Evolutionary conservation across 2,113 vertebrate species (phyloP).

Genomic region (Odobenus rosmarus): DNA sequence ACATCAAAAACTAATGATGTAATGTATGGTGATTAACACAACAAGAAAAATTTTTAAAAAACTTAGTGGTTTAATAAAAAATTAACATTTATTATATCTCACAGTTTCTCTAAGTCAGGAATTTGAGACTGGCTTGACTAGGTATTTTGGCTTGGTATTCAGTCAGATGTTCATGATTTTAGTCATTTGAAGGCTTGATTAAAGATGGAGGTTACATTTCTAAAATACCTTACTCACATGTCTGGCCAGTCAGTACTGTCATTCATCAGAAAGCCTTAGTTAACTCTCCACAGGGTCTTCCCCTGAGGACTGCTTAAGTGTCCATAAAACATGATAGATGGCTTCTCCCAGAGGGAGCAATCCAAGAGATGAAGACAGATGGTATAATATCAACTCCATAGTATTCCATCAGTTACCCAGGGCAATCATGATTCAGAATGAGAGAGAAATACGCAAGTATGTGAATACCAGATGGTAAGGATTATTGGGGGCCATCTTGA

Average conservation of each 20-base stretch:
- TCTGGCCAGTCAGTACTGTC: background rate
- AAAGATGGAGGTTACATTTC: fast-evolving
- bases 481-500: background rate
- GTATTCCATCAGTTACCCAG: background rate
- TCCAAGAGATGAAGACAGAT: background rate
- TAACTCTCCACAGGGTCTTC: background rate
- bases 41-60: background rate
- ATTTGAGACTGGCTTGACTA: background rate
- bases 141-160: background rate
- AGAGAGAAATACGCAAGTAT: background rate
- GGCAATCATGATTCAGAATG: background rate
- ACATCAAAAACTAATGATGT: too few species aligned
- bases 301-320: background rate
- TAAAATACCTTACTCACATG: background rate
- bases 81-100: background rate
- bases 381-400: background rate
- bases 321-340: background rate
- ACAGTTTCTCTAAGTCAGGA: background rate
- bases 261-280: background rate
- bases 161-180: background rate
- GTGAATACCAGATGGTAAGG: background rate
- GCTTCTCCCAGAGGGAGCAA: background rate
- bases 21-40: too few species aligned
- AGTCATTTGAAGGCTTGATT: background rate
- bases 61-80: background rate